phyloP scores from a whole-genome alignment of 2,797 vertebrate species.

The Enteromius viviparus region DNA sequence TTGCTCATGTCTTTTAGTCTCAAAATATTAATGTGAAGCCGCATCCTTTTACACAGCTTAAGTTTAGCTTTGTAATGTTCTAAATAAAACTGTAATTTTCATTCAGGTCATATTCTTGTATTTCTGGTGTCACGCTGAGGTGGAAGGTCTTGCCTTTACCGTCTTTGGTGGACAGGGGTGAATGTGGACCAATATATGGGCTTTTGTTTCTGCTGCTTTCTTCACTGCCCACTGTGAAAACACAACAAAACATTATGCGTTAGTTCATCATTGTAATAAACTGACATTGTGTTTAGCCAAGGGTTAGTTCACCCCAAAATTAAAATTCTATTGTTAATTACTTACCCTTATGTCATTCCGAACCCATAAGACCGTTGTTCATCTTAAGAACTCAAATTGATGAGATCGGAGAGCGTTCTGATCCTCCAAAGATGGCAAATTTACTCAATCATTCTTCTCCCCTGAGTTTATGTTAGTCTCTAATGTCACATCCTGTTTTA shows the following conservation, averaged over 20 bases:
- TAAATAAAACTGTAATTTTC: constrained; percentile 63
- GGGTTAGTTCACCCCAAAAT: no score
- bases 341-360: no score
- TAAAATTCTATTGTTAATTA: no score
- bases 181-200: neutral
- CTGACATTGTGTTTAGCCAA: neutral
- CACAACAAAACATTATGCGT: neutral
- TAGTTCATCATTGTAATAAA: constrained; percentile 1
- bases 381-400: no score
- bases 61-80: neutral
- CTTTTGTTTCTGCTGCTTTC: neutral
- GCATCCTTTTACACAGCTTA: neutral
- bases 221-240: constrained; percentile 30
- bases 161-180: constrained; percentile 26
- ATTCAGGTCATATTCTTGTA: constrained; percentile 27
- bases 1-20: neutral
- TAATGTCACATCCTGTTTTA: no score
- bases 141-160: constrained; percentile 4
- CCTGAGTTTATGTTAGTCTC: no score
- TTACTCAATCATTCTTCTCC: no score
- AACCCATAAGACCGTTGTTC: no score
- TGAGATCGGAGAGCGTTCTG: no score
- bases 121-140: neutral
- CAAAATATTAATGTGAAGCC: neutral
- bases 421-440: no score